phyloP scores from a whole-genome alignment of 2,888 invertebrate genomes.

The Eupithecia subfuscata region DNA sequence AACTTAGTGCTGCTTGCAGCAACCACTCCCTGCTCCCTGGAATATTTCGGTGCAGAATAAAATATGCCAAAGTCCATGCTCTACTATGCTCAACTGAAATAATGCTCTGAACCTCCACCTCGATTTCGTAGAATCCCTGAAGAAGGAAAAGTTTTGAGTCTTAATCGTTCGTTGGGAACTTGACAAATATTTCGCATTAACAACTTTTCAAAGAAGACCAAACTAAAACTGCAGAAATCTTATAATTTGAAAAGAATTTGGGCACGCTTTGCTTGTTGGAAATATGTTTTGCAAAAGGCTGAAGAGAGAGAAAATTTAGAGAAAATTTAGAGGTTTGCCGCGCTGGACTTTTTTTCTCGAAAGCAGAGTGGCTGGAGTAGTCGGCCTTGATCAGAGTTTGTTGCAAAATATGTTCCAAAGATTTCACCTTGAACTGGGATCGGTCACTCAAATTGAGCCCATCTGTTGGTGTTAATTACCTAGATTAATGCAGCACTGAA shows the following conservation, averaged over 20 bases:
- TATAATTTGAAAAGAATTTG: too few relatives aligned
- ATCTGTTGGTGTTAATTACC: conserved; percentile 6
- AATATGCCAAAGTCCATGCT: not conserved
- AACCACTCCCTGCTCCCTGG: not conserved
- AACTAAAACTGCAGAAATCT: not conserved
- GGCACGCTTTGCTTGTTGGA: too few relatives aligned
- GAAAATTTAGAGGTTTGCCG: not conserved
- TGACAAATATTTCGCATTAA: not conserved
- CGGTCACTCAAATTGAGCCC: not conserved
- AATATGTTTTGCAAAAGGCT: not conserved
- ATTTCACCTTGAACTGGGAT: not conserved
- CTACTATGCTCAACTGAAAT: not conserved
- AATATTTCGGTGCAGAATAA: not conserved
- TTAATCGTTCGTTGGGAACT: not conserved
- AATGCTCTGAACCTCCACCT: not conserved
- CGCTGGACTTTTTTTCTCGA: not conserved
- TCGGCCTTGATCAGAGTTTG: not conserved
- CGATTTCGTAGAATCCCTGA: not conserved
- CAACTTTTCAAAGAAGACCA: not conserved
- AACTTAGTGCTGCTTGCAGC: too few relatives aligned
- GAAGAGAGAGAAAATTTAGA: not conserved
- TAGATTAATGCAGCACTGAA: conserved; percentile 4
- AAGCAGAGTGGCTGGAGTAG: not conserved
- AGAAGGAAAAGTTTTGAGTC: not conserved
- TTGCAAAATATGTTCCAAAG: not conserved